phyloP scores from a whole-genome alignment of 2,888 invertebrate species.

The Dioctria rufipes region DNA sequence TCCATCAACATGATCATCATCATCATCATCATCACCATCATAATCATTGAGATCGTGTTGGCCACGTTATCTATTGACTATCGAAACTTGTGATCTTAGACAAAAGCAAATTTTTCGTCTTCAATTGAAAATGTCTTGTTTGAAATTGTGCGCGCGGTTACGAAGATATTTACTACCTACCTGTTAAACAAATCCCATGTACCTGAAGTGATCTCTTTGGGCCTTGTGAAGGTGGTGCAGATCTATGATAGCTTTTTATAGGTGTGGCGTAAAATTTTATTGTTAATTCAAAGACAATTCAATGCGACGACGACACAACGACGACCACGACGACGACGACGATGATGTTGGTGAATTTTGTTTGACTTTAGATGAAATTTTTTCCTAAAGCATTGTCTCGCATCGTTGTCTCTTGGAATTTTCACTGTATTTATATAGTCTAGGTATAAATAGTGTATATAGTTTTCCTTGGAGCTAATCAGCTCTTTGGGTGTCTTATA shows the following conservation, averaged over 20 bases:
- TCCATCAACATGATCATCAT: background rate
- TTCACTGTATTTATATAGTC: background rate
- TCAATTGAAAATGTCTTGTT: conserved; percentile 37
- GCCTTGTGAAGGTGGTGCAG: conserved; percentile 43
- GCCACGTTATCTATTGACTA: background rate
- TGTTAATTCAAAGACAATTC: conserved; percentile 43
- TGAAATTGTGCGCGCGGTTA: conserved; percentile 12
- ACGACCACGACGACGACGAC: too few relatives aligned
- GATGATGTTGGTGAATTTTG: background rate
- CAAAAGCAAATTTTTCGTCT: conserved; percentile 14
- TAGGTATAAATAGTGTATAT: background rate
- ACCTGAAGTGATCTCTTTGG: conserved; percentile 27
- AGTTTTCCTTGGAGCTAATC: background rate
- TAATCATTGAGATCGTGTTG: background rate
- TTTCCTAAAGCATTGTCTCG: conserved; percentile 27
- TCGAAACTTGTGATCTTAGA: conserved; percentile 1
- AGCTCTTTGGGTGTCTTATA: conserved; percentile 31
- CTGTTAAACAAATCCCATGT: background rate
- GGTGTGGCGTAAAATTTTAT: conserved; percentile 48
- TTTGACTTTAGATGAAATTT: background rate
- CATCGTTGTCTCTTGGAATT: background rate
- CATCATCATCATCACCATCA: background rate
- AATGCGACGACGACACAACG: conserved; percentile 9
- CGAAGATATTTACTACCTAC: conserved; percentile 4
- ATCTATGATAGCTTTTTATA: conserved; percentile 8